Base-by-base conservation (phyloP, 2,113 vertebrate species). In the Ivindomyrus marchei region DNA sequence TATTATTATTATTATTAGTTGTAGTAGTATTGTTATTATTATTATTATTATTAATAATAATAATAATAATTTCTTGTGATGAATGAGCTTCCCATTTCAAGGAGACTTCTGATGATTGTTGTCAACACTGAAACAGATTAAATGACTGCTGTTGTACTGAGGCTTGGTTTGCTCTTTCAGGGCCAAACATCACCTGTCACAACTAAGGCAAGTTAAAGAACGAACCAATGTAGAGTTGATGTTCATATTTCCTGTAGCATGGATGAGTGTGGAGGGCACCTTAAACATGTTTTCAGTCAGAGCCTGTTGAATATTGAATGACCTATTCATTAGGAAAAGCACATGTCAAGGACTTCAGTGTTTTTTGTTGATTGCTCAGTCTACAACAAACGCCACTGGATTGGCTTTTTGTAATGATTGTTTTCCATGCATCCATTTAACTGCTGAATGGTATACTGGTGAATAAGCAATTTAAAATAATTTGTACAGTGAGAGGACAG, bases 71-170 rank as follows among this genome's bases (percentile, higher is more conserved):
- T 85, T 58, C 89, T 93, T 62, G 92, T 93, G 95, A 93, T 90
- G 92, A 93, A 94, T 93, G 92, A 91, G 92, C 89, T 90, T 94
- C 49, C 49, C 36, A 70, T 90, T 91, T 93, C 92, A 92, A 92
- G 92, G 92, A 92, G 91, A 93, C 91, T 92, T 93, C 90, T 92
- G 92, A 94, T 93, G 92, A 92, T 93, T 92, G 90, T 91, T 91
- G 89, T 92, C 91, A 92, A 92, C 89, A 88, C 70, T 91, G 92
- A 93, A 93, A 89, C 88, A 90, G 90, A 91, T 92, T 92, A 92
- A 93, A 93, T 90, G 90, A 90, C 56, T 83, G 74, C 89, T 90
- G 49, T n/a, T 74, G 89, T 85, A 91, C 93, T 84, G 85, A 90
- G 91, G 80, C 90, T 88, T 91, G 88, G 88, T 45, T 86, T 88